Conservation (phyloP, 2,797 vertebrate species). For the Epinephelus malabaricus region DNA sequence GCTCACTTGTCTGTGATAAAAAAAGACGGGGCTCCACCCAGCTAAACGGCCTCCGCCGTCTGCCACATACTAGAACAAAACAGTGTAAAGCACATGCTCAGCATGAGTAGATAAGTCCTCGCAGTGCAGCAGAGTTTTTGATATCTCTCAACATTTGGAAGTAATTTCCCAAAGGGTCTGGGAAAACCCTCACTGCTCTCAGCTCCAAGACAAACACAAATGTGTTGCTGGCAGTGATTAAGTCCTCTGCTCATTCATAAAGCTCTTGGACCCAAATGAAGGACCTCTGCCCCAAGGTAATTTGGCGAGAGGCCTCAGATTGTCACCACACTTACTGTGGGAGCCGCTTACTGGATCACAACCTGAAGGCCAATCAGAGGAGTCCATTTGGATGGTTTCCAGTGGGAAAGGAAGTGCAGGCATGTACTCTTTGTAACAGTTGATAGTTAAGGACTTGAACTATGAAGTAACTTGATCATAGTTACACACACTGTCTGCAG, state of each 20-base stretch:
- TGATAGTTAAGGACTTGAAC: constrained; percentile 31
- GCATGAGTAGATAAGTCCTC: constrained; percentile 10
- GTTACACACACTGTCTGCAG: neutral
- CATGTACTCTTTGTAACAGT: constrained; percentile 22
- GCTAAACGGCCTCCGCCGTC: neutral
- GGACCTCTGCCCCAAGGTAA: constrained; percentile 51
- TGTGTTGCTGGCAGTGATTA: constrained; percentile 71
- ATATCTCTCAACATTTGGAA: constrained; percentile 79
- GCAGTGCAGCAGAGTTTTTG: constrained; percentile 33
- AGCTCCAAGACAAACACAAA: constrained; percentile 76
- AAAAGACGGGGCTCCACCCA: neutral
- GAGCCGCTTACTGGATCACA: constrained; percentile 47
- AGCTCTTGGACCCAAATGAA: constrained; percentile 44
- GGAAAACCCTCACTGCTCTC: constrained; percentile 47
- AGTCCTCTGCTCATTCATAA: constrained; percentile 54
- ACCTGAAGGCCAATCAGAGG: constrained; percentile 20
- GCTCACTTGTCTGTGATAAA: neutral
- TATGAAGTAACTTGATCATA: constrained; percentile 32
- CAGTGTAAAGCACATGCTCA: neutral
- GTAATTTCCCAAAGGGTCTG: constrained; percentile 70
- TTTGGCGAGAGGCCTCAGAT: constrained; percentile 46
- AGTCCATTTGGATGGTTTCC: constrained; percentile 33
- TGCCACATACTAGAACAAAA: constrained; percentile 32
- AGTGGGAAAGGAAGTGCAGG: constrained; percentile 54
- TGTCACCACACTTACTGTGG: constrained; percentile 39